A percentile compares a stretch with the other conserved stretches of the same genome.
phyloP scores from a whole-genome alignment of 1,140 invertebrate genomes.

The Drosophila carrolli region DNA sequence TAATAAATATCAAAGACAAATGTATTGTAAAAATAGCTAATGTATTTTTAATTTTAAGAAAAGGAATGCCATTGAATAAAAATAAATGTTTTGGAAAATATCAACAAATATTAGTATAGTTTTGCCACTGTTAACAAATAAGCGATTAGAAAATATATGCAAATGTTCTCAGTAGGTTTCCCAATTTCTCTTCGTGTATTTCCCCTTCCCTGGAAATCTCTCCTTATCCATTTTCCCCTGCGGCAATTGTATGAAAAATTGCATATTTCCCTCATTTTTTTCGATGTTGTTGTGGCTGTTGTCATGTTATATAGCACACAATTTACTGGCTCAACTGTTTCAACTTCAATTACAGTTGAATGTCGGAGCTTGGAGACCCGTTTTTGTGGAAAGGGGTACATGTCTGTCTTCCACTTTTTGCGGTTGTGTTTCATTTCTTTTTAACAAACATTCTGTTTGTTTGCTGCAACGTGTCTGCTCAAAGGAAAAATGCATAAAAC shows the following conservation, averaged over 20 bases:
- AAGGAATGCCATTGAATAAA: no score
- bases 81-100: no score
- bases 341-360: constrained; percentile 58
- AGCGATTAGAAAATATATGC: not conserved
- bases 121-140: no score
- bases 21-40: no score
- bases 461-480: constrained; percentile 3
- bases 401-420: constrained; percentile 8
- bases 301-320: constrained; percentile 49
- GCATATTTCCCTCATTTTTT: constrained; percentile 23
- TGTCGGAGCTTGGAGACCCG: constrained; percentile 19
- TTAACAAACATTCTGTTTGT: constrained; percentile 55
- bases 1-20: no score
- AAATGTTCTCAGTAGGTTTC: not conserved
- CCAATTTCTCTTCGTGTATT: not conserved
- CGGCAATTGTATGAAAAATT: constrained; percentile 5
- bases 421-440: constrained; percentile 52
- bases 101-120: no score
- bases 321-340: constrained; percentile 62
- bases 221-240: not conserved
- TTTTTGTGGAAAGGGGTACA: constrained; percentile 10
- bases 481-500: not conserved
- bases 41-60: no score
- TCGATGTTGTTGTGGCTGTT: constrained; percentile 28
- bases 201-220: not conserved